Percentiles rank a stretch among this genome's conserved stretches.
Evolutionary conservation across 1,140 invertebrate genomes (phyloP).

Genomic region (Musca domestica): DNA sequence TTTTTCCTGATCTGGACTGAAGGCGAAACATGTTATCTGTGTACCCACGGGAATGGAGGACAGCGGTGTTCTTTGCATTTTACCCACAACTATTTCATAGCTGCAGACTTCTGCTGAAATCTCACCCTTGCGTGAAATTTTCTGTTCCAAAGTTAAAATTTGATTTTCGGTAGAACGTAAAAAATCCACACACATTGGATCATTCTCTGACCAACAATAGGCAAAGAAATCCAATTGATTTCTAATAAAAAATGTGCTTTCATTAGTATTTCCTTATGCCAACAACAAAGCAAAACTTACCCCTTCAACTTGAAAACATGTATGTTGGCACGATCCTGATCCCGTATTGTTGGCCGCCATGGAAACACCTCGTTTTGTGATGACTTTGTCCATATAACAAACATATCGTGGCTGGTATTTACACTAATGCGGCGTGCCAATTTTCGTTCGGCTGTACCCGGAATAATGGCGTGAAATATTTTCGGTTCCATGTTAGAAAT

Average conservation of each 20-base stretch:
- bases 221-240: constrained; percentile 62
- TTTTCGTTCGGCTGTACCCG: constrained; percentile 63
- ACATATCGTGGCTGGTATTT: constrained; percentile 63
- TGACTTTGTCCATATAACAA: constrained; percentile 72
- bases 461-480: constrained; percentile 59
- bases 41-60: constrained; percentile 71
- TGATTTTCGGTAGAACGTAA: constrained; percentile 66
- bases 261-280: background rate
- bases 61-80: constrained; percentile 66
- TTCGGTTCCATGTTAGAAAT: constrained; percentile 65
- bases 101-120: constrained; percentile 72
- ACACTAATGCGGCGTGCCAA: constrained; percentile 65
- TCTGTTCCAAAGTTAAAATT: constrained; percentile 74
- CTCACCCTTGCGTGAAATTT: constrained; percentile 71
- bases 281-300: no score
- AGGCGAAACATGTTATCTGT: constrained; percentile 64
- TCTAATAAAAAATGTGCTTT: constrained; percentile 34
- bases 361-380: constrained; percentile 78
- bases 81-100: constrained; percentile 68
- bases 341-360: constrained; percentile 76
- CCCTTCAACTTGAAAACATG: constrained; percentile 63
- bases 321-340: constrained; percentile 77
- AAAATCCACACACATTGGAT: constrained; percentile 68
- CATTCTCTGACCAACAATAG: constrained; percentile 68
- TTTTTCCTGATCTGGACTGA: constrained; percentile 70